phyloP scores from a whole-genome alignment of 2,888 invertebrate species.

The Morinoia aosen region DNA sequence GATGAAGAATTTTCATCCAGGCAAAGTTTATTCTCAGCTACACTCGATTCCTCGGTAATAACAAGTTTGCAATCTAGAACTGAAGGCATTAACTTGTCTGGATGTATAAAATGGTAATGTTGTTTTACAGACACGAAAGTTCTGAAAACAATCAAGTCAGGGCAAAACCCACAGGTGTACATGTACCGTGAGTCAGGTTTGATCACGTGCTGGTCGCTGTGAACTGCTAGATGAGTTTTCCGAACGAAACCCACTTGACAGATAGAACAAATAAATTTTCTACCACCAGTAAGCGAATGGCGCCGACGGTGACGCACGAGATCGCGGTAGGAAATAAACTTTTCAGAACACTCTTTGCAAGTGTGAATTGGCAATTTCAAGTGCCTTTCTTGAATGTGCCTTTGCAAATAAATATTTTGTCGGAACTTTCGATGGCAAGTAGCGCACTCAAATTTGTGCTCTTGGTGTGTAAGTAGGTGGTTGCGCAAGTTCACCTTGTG shows the following conservation, averaged over 20 bases:
- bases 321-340: neutral
- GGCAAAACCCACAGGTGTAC: neutral
- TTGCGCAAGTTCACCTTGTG: neutral
- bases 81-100: neutral
- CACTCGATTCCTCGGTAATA: neutral
- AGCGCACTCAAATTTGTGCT: neutral
- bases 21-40: neutral
- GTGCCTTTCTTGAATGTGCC: slow-evolving; percentile 20
- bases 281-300: neutral
- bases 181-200: neutral
- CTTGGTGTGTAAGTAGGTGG: neutral
- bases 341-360: neutral
- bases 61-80: neutral
- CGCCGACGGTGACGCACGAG: neutral
- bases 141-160: slow-evolving; percentile 30
- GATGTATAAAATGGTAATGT: neutral
- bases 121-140: neutral
- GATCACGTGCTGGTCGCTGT: neutral
- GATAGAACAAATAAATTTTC: neutral
- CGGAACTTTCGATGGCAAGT: neutral
- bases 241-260: neutral
- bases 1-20: neutral
- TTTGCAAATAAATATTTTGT: neutral
- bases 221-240: neutral
- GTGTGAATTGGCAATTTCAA: neutral